A percentile compares a stretch with the other conserved stretches of the same genome.
Evolutionary conservation across 1,140 invertebrate genomes (phyloP).

Genomic region (Bradysia coprophila): DNA sequence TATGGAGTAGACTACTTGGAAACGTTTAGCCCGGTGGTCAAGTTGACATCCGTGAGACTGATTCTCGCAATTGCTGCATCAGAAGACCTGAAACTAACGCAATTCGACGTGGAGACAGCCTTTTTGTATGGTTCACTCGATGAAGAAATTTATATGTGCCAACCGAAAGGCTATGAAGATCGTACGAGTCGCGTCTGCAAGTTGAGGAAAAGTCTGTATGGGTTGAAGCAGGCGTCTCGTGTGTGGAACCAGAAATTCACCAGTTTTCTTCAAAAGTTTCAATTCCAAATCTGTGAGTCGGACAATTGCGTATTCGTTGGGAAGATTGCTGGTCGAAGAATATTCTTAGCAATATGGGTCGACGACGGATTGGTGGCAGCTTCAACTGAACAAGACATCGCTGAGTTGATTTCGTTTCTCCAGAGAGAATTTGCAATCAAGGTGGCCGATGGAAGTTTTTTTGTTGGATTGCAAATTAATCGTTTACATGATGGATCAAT

Average conservation of each 20-base stretch:
- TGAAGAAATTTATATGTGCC: conserved; percentile 13
- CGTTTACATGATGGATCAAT: conserved; percentile 8
- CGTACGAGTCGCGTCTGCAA: conserved; percentile 3
- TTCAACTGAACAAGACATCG: conserved; percentile 6
- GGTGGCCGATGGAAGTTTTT: conserved; percentile 8
- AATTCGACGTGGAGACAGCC: conserved; percentile 12
- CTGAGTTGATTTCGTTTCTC: conserved; percentile 9
- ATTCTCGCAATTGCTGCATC: conserved; percentile 6
- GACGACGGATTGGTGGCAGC: conserved; percentile 25
- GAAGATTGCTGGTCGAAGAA: not conserved
- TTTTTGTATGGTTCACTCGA: conserved; percentile 23
- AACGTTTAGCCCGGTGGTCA: conserved; percentile 7
- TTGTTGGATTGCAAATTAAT: conserved; percentile 14
- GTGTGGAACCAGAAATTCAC: conserved; percentile 18
- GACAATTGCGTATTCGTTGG: conserved; percentile 21
- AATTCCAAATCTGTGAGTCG: conserved; percentile 14
- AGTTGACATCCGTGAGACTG: conserved; percentile 7
- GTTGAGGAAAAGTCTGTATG: conserved; percentile 1
- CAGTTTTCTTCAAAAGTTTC: conserved; percentile 13
- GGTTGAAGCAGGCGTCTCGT: conserved; percentile 22
- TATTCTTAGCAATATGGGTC: conserved; percentile 22
- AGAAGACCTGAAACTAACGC: conserved; percentile 4
- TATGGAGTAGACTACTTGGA: conserved; percentile 12
- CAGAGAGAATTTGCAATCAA: conserved; percentile 13
- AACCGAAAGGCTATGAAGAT: conserved; percentile 11